phyloP scores from a whole-genome alignment of 2,888 invertebrate species.

The Mayetiola destructor region DNA sequence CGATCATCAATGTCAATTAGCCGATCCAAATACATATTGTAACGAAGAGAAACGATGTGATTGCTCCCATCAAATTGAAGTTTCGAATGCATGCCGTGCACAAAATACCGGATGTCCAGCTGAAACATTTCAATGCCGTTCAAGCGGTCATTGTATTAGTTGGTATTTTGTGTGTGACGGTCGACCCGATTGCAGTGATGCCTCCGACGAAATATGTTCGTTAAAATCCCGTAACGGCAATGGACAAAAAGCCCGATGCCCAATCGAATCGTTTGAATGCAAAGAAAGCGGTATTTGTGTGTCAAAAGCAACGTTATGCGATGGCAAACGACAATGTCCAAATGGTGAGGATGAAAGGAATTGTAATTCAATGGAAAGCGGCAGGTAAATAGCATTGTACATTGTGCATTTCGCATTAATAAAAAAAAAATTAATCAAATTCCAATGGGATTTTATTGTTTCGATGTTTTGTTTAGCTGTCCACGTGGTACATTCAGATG shows the following conservation, averaged over 20 bases:
- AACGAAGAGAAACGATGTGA: conserved; percentile 47
- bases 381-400: conserved; percentile 33
- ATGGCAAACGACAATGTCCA: conserved; percentile 58
- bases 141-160: conserved; percentile 72
- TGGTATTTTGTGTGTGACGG: conserved; percentile 86
- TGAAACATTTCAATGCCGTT: conserved; percentile 66
- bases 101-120: conserved; percentile 62
- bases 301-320: conserved; percentile 65
- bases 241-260: conserved; percentile 38
- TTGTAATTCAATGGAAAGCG: conserved; percentile 44
- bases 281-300: conserved; percentile 54
- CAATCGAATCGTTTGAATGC: conserved; percentile 57
- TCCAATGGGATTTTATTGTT: background rate
- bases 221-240: conserved; percentile 33
- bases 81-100: conserved; percentile 50
- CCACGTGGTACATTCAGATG: conserved; percentile 74
- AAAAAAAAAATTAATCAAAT: background rate
- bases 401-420: background rate
- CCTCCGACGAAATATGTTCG: conserved; percentile 72
- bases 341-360: conserved; percentile 62
- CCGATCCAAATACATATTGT: conserved; percentile 66
- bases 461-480: conserved; percentile 38
- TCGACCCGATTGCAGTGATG: conserved; percentile 68
- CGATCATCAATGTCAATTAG: conserved; percentile 63
- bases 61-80: conserved; percentile 47